phyloP scores from a whole-genome alignment of 2,797 vertebrate genomes.

The Pipistrellus pygmaeus region DNA sequence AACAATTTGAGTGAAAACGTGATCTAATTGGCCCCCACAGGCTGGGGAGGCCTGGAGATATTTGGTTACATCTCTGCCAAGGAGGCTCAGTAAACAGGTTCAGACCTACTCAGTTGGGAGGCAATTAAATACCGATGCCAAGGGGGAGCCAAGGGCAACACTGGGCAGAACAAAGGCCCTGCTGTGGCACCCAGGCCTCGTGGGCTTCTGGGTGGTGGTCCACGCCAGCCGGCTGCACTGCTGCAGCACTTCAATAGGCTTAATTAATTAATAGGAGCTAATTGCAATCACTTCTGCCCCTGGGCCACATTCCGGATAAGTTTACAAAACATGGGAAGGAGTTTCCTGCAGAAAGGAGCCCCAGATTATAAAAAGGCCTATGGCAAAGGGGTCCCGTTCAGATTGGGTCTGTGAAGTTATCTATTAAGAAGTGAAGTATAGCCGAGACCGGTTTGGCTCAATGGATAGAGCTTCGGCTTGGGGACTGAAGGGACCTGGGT shows the following conservation, averaged over 20 bases:
- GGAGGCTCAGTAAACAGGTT: slow-evolving; percentile 69
- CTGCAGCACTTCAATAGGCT: neutral
- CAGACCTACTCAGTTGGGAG: slow-evolving; percentile 58
- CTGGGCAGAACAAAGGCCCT: slow-evolving; percentile 24
- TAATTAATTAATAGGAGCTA: slow-evolving; percentile 62
- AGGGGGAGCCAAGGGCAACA: slow-evolving; percentile 42
- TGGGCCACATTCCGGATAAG: neutral
- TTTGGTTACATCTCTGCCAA: slow-evolving; percentile 61
- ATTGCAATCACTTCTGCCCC: slow-evolving; percentile 30
- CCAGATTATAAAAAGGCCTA: neutral
- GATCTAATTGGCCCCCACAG: slow-evolving; percentile 68
- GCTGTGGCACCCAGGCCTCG: neutral
- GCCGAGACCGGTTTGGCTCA: too few relatives aligned
- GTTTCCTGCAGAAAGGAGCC: slow-evolving; percentile 19
- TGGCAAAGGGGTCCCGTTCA: neutral
- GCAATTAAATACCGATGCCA: slow-evolving; percentile 66
- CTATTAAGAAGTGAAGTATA: neutral
- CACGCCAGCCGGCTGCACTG: neutral
- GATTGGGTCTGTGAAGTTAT: neutral
- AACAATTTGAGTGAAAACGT: slow-evolving; percentile 3
- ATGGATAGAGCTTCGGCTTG: too few relatives aligned
- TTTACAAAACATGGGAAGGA: slow-evolving; percentile 47
- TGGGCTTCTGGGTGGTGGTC: neutral
- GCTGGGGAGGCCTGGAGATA: slow-evolving; percentile 55
- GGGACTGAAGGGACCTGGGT: too few relatives aligned